Conservation (phyloP, 2,797 vertebrate genomes). For the Coregonus suidteri region DNA sequence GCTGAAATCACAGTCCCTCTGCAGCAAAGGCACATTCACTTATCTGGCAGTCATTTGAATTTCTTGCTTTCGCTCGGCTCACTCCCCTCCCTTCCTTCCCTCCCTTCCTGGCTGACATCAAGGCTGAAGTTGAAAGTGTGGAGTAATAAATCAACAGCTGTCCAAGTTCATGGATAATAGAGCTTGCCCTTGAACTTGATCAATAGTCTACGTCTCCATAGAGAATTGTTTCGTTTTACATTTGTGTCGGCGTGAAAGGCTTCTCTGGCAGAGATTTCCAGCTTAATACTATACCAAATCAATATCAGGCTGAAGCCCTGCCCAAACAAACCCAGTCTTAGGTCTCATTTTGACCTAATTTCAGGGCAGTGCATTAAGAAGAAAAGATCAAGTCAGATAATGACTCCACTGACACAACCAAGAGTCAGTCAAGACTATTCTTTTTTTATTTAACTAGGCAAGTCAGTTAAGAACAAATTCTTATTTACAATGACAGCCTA, state of each 20-base stretch:
- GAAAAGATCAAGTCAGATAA: constrained; percentile 42
- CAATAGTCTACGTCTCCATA: constrained; percentile 48
- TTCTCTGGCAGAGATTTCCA: constrained; percentile 26
- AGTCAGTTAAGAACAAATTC: too few relatives aligned
- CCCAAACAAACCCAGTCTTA: constrained; percentile 26
- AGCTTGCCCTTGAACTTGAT: constrained; percentile 64
- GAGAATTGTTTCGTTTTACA: constrained; percentile 50
- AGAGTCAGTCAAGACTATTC: constrained; percentile 42
- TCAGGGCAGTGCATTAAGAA: constrained; percentile 30
- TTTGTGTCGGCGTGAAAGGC: constrained; percentile 25
- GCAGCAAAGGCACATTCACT: constrained; percentile 62
- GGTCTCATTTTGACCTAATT: constrained; percentile 46
- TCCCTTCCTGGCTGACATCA: constrained; percentile 38
- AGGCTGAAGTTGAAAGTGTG: constrained; percentile 50
- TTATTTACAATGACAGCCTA: too few relatives aligned
- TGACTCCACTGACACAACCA: constrained; percentile 54
- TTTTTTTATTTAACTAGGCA: background rate
- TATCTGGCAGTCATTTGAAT: constrained; percentile 69
- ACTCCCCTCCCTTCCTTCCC: background rate
- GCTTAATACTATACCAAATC: constrained; percentile 40
- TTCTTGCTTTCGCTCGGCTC: constrained; percentile 29
- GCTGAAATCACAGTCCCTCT: constrained; percentile 56
- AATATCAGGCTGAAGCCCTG: constrained; percentile 27
- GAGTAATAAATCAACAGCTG: constrained; percentile 57
- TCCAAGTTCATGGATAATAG: constrained; percentile 49